These are phyloP conservation scores for Trissonchulus latispiculum DNA, from an alignment of 2,888 invertebrate species.

Conservation along the genomic window DNA sequence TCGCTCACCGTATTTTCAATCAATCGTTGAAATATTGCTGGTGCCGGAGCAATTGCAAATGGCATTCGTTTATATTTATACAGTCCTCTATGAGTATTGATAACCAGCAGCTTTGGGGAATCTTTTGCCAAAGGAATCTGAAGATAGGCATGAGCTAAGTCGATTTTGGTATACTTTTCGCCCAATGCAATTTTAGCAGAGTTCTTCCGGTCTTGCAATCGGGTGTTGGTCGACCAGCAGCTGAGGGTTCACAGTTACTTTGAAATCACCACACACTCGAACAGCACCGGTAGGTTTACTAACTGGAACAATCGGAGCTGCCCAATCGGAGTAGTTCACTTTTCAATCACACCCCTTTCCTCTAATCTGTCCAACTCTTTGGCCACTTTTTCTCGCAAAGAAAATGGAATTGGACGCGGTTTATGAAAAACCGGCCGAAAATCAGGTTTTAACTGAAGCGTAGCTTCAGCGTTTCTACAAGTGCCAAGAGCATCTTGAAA, in stretches of 20 bases:
- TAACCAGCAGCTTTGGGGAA: neutral
- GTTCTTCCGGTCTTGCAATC: constrained; percentile 29
- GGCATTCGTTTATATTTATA: neutral
- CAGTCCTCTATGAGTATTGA: no score
- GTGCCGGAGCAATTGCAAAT: neutral
- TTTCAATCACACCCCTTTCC: constrained; percentile 23
- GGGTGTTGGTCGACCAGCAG: constrained; percentile 30
- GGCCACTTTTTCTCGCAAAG: constrained; percentile 23
- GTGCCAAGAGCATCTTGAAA: no score
- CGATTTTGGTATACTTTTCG: neutral
- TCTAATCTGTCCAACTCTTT: constrained; percentile 29
- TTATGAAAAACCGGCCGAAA: no score
- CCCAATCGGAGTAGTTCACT: constrained; percentile 28
- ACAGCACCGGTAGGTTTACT: constrained; percentile 25
- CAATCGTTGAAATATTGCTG: no score
- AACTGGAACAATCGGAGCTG: no score
- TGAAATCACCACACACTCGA: no score
- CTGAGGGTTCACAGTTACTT: constrained; percentile 25
- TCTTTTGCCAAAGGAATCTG: constrained; percentile 2
- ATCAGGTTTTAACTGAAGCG: constrained; percentile 25
- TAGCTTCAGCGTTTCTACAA: no score
- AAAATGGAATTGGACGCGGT: constrained; percentile 29
- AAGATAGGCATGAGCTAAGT: neutral
- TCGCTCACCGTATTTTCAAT: constrained; percentile 30
- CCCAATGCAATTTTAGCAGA: constrained; percentile 28